Base-by-base conservation (phyloP, 1,140 invertebrate species). In the Drosophila bocqueti region DNA sequence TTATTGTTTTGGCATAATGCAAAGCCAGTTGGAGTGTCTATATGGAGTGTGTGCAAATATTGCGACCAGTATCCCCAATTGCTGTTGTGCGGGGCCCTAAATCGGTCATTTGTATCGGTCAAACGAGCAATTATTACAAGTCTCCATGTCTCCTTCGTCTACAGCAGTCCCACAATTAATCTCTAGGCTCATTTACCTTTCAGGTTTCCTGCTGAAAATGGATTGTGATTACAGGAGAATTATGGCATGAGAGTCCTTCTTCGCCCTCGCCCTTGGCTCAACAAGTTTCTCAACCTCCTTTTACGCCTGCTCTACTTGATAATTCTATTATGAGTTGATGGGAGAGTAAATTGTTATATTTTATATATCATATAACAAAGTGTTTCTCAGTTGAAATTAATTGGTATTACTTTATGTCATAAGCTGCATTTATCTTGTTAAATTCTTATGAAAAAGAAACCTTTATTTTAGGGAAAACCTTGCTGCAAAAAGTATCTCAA, bases 1-100 rank as follows among this genome's bases (percentile, higher is more conserved):
- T 86, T 83, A 87, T 79, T 87, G 75, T 69, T 79, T 79, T 45
- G 66, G 69, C 74, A 62, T 64, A 62, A 59, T 66, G 59, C 65
- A 65, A 65, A 47, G 29, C 59, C 65, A 24, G 21, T 9, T 24
- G 24, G 24, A 24, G 24, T 24, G 11, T 4, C 10, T 2, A 6
- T 11, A 13, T 4, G 2, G 34, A 11, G 9, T 34, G 34, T 36
- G 34, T 38, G 4, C 10, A 7, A 0, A 38, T 38, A 38, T 38
- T 0, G 36, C 36, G 7, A 38, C 36, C 36, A 38, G 11, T 38
- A 38, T 24, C 13, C n/a, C n/a, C 57, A 42, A 52, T 52, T 34
- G 52, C 24, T 8, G 34, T 15, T 18, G 11, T 26, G 5, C 13
- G 7, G 6, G 18, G 40, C 9, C 13, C 34, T 36, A 46, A 62